Percentiles rank a stretch among this genome's conserved stretches.
Conservation (phyloP, 2,888 invertebrate genomes). For the Hipparchia sbordonii region DNA sequence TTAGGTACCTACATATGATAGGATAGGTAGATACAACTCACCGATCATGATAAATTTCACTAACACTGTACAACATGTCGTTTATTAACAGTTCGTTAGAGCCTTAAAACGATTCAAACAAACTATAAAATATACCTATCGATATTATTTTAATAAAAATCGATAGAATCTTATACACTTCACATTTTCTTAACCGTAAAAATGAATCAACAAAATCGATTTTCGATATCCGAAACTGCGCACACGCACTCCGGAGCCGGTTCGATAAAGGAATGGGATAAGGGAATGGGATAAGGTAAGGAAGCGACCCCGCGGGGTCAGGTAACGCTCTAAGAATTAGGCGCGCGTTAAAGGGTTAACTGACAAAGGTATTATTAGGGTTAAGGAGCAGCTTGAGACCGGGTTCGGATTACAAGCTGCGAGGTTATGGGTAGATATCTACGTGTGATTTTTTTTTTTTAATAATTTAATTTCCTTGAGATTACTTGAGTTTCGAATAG, state of each 20-base stretch:
- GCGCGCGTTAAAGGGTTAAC: slow-evolving; percentile 78
- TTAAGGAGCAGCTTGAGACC: slow-evolving; percentile 65
- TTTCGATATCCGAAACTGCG: slow-evolving; percentile 50
- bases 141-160: neutral
- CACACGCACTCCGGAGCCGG: slow-evolving; percentile 74
- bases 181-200: neutral
- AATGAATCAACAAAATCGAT: slow-evolving; percentile 32
- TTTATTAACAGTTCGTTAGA: neutral
- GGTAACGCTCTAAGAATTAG: slow-evolving; percentile 79
- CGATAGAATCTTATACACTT: slow-evolving; percentile 15
- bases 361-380: slow-evolving; percentile 76
- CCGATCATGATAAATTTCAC: neutral
- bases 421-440: slow-evolving; percentile 60
- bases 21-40: neutral
- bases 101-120: neutral
- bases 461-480: slow-evolving; percentile 10
- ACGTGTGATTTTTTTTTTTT: slow-evolving; percentile 55
- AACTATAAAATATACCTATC: neutral
- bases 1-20: too few relatives aligned
- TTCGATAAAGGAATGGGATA: slow-evolving; percentile 70
- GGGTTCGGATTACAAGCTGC: slow-evolving; percentile 69
- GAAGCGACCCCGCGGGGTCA: slow-evolving; percentile 69
- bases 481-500: neutral
- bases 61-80: neutral
- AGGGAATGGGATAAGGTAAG: slow-evolving; percentile 79